These are phyloP conservation scores for Crocodylus rhombifer DNA, from an alignment of 2,797 vertebrate genomes.

Conservation along the genomic window DNA sequence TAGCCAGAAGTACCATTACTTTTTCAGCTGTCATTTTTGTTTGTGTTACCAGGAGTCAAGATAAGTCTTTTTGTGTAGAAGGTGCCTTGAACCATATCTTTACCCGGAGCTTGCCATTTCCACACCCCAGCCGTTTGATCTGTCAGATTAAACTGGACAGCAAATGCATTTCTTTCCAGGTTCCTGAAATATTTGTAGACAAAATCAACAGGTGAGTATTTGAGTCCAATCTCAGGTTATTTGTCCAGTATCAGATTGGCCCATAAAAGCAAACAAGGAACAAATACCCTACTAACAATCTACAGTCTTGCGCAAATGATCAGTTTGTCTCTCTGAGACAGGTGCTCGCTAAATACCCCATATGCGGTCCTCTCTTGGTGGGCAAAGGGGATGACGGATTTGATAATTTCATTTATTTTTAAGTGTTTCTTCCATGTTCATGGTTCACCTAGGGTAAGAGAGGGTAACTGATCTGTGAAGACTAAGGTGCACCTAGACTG, in stretches of 20 bases:
- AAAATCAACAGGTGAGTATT: conserved; percentile 88
- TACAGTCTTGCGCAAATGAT: neutral
- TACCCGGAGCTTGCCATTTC: conserved; percentile 83
- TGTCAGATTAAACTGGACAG: conserved; percentile 80
- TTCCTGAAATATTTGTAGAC: conserved; percentile 87
- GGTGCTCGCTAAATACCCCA: neutral
- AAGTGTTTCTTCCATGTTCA: neutral
- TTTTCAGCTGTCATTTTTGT: neutral
- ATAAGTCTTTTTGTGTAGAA: conserved; percentile 91
- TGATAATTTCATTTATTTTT: neutral
- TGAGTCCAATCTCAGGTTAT: neutral
- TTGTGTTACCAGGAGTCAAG: conserved; percentile 89
- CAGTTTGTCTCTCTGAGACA: neutral
- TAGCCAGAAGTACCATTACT: neutral
- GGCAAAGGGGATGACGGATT: neutral
- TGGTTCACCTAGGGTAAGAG: neutral
- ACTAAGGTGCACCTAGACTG: neutral
- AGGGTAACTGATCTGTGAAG: neutral
- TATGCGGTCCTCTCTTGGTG: neutral
- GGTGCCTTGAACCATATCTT: conserved; percentile 92
- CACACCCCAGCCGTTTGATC: conserved; percentile 57
- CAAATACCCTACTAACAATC: neutral
- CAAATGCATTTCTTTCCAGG: conserved; percentile 80
- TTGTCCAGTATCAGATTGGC: neutral
- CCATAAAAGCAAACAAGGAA: neutral